Evolutionary conservation across 2,797 vertebrate genomes (phyloP), one percentile per base, ranked within the genome.

Genomic region (Tiaroga cobitis): DNA sequence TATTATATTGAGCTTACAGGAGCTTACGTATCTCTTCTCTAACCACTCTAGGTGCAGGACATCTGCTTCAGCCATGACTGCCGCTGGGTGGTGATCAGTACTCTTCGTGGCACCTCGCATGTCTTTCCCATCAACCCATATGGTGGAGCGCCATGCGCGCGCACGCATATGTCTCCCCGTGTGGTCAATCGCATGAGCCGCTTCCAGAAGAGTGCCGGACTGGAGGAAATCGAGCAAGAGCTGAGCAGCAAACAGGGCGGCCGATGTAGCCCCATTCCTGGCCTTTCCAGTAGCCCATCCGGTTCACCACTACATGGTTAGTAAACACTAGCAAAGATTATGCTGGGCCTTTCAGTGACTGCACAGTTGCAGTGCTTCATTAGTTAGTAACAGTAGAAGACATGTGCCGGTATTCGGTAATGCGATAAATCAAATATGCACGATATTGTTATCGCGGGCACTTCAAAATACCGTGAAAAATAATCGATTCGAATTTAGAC

Each of bases 21-120:
- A n/a, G n/a, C n/a, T n/a, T 34, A 51, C 2, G 41, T 86, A 41
- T 80, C 8, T 88, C 65, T 83, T 75, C 7, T 80, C 21, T 79
- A 19, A 69, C 3, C 15, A 6, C 37, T 75, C 8, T 90, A 99
- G 98, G 98, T 99, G 0, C 98, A 99, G 91, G 98, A 99, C 84
- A 99, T 99, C 93, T 97, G 97, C 90, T 99, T 99, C 93, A 99
- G 97, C 94, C 97, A 96, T 51, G 98, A 99, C 92, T 98, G 98
- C 88, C 97, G 98, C 74, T 99, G 98, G 98, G 97, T 98, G 32
- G 97, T 97, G 88, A 95, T 99, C 90, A 99, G 98, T 92, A 99
- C 98, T 0, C 97, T 99, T 0, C 96, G 98, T 0, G 98, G 98
- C 83, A 99, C 98, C 2, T 97, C 97, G 10, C 98, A 99, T 0